Evolutionary conservation across 2,113 vertebrate genomes (phyloP).

Genomic region (Steatornis caripensis): DNA sequence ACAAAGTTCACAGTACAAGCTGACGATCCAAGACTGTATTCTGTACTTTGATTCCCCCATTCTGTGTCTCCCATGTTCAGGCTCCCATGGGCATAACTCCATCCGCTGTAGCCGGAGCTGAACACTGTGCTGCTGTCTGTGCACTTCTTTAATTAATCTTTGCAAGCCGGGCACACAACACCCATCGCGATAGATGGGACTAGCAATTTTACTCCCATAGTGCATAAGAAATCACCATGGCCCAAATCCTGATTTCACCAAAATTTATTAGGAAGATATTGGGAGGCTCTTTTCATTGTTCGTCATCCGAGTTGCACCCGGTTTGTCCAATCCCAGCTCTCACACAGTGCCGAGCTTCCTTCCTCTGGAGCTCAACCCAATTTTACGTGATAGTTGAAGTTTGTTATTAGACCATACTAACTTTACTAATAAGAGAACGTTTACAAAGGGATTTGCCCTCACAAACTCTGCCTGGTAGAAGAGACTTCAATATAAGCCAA

Average conservation of each 20-base stretch:
- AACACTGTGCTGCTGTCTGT: not conserved
- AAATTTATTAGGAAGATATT: fast-evolving
- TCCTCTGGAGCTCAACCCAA: not conserved
- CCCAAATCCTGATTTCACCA: not conserved
- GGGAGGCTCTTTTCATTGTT: not conserved
- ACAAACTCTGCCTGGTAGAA: fast-evolving
- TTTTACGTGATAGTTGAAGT: fast-evolving
- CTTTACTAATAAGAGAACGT: not conserved
- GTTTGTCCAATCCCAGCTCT: not conserved
- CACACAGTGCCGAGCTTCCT: fast-evolving
- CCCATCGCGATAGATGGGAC: not conserved
- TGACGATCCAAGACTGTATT: constrained; percentile 1
- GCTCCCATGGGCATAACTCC: not conserved
- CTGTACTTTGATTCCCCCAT: constrained; percentile 29
- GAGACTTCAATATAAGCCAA: not conserved
- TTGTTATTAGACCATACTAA: not conserved
- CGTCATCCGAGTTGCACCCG: not conserved
- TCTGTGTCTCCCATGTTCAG: not conserved
- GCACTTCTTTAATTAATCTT: not conserved
- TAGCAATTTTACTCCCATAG: not conserved
- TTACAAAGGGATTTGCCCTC: not conserved
- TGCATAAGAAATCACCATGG: not conserved
- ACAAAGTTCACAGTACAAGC: constrained; percentile 34
- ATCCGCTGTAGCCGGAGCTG: not conserved
- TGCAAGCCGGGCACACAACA: not conserved